Evolutionary conservation across 1,140 invertebrate species (phyloP), one percentile per base, ranked within the genome.

Genomic region (Penaeus chinensis): DNA sequence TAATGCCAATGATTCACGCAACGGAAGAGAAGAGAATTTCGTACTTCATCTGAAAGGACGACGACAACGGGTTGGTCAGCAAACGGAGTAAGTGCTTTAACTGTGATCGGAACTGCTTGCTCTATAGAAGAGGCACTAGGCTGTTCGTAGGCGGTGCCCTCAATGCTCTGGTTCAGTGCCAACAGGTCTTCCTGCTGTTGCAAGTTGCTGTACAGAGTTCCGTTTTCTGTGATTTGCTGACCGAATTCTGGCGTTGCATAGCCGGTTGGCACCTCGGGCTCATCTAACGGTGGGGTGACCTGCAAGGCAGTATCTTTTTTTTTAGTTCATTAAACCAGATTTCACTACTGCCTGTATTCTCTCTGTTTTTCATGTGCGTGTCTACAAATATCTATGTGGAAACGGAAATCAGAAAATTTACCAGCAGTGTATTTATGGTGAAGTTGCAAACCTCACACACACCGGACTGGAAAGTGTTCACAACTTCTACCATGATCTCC

Each of bases 391-490:
- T 63, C 10, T 18, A 66, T 10, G 22, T 19, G 22, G n/a, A 81
- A 27, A 65, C 22, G 54, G 66, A 61, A 63, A 13, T 27, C n/a
- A 37, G 22, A 13, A n/a, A 79, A 2, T 61, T 22, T 24, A 60
- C 20, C 63, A n/a, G 27, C n/a, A 63, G 27, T 32, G 27, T 60
- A 16, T 7, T 32, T 42, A 69, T 27, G 71, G 77, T 54, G 63
- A 66, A 22, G 54, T 69, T 69, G 60, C 69, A 66, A 37, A n/a
- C 47, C 8, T 13, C 10, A 27, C 65, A 78, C 5, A 47, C 27
- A 3, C 60, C 60, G 13, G 54, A 61, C 82, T 88, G 87, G 87
- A 77, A 88, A 13, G 42, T 61, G 71, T 88, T 84, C 22, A 88
- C 60, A 20, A 42, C 47, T 1, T 18, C 37, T n/a, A 18, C 20